Base-by-base conservation (phyloP, 30 jellyfish, hydroid and myxozoan genomes). In the Calvadosia cruxmelitensis region DNA sequence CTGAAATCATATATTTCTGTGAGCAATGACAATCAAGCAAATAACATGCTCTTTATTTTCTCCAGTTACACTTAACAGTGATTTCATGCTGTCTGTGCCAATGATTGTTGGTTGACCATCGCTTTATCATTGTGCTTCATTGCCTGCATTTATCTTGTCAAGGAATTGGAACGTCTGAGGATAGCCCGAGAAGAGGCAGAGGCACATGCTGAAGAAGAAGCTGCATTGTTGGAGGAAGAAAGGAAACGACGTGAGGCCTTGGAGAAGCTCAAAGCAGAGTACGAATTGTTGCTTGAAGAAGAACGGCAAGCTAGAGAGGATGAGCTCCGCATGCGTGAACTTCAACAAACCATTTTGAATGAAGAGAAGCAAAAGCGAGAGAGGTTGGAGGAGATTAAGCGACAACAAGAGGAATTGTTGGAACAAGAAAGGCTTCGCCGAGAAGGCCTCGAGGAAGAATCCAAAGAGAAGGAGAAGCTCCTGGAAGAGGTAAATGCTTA, bases 171-270 rank as follows among this genome's bases (percentile, higher is more conserved):
- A 52, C 50, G 31, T 31, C 42, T 79, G 72, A 84, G 86, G 42
- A 50, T 68, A 29, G 98, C 85, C 3, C 86, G 95, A 32, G 93
- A 89, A 52, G 70, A 78, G 72, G 99, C 95, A 2, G 93, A 72
- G 67, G 95, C 99, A 0, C 95, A 90, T 26, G 94, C 94, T 24
- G 94, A 71, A 57, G 74, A 33, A 34, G 99, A 90, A 69, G 94
- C 99, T 0, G 99, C 92, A 24, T 2, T 90, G 92, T 66, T 72
- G 34, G 99, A 90, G 57, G 95, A 90, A 48, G 99, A 90, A 64
- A 78, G 89, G 62, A 90, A 78, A 34, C 92, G 99, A 3, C 73
- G 95, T 1, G 95, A 78, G 57, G 99, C 81, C 25, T 61, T 90
- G 49, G 99, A 90, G 50, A 30, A 29, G 66, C 50, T 90, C 27